Conservation (phyloP, 2,888 invertebrate species). For the Xylophagus ater region DNA sequence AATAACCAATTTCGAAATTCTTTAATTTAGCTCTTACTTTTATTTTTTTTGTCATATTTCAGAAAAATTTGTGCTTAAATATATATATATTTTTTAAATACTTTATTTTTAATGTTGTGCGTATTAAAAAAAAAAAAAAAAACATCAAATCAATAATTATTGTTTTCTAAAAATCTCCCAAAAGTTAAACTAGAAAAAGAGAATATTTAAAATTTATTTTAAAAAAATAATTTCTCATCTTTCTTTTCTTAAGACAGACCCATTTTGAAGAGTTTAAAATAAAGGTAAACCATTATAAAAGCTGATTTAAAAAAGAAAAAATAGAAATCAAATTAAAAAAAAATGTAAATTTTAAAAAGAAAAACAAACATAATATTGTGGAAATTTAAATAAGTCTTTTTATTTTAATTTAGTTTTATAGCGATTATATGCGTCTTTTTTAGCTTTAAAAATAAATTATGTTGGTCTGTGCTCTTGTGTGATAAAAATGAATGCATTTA, state of each 20-base stretch:
- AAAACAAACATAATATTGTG: too few species aligned
- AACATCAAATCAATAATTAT: conserved; percentile 14
- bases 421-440: too few species aligned
- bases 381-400: too few species aligned
- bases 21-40: too few species aligned
- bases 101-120: conserved; percentile 15
- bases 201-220: conserved; percentile 26
- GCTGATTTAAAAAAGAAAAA: conserved; percentile 9
- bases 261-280: conserved; percentile 37
- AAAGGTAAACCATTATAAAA: conserved; percentile 35
- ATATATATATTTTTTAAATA: conserved; percentile 29
- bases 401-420: too few species aligned
- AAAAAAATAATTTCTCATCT: conserved; percentile 38
- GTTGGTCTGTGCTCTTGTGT: conserved; percentile 13
- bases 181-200: conserved; percentile 17
- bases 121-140: conserved; percentile 11
- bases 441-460: conserved; percentile 6
- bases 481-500: too few species aligned
- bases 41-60: not conserved
- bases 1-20: too few species aligned
- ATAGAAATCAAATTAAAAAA: conserved; percentile 11
- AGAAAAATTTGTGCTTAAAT: too few species aligned
- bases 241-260: conserved; percentile 40
- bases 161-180: too few species aligned
- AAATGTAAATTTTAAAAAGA: conserved; percentile 8